Conservation (phyloP, 2,888 invertebrate species). For the Chloromyia formosa region DNA sequence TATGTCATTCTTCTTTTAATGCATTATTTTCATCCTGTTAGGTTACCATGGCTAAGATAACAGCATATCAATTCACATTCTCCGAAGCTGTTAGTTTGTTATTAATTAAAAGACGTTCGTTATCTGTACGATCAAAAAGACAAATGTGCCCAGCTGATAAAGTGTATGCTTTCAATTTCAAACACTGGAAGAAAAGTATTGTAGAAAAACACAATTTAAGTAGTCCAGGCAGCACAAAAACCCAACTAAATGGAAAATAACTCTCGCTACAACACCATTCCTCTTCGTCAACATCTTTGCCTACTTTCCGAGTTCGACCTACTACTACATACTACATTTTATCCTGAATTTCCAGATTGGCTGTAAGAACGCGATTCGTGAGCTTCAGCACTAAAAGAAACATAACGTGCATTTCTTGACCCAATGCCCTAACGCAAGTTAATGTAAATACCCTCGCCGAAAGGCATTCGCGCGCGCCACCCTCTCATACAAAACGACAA, state of each 20-base stretch:
- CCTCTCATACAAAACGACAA: background rate
- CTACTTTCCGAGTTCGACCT: background rate
- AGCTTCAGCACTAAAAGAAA: background rate
- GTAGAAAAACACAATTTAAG: too few relatives aligned
- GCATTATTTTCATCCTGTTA: too few relatives aligned
- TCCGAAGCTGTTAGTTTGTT: too few relatives aligned
- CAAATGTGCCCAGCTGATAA: too few relatives aligned
- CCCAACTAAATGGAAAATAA: background rate
- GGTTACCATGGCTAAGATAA: too few relatives aligned
- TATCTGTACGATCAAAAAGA: too few relatives aligned
- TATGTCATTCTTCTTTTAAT: too few relatives aligned
- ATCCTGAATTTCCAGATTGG: background rate
- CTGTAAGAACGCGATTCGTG: background rate
- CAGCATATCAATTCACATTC: too few relatives aligned
- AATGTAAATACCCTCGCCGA: background rate
- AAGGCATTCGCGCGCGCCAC: background rate
- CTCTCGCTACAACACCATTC: background rate
- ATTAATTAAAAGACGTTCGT: too few relatives aligned
- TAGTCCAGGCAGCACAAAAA: too few relatives aligned
- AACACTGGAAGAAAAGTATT: too few relatives aligned
- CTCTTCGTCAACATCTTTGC: background rate
- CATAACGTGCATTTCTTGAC: slow-evolving; percentile 28
- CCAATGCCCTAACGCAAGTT: slow-evolving; percentile 6
- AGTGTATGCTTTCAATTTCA: too few relatives aligned
- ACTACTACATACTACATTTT: background rate